phyloP scores from a whole-genome alignment of 1,140 invertebrate species.

The Aphidius ervi region DNA sequence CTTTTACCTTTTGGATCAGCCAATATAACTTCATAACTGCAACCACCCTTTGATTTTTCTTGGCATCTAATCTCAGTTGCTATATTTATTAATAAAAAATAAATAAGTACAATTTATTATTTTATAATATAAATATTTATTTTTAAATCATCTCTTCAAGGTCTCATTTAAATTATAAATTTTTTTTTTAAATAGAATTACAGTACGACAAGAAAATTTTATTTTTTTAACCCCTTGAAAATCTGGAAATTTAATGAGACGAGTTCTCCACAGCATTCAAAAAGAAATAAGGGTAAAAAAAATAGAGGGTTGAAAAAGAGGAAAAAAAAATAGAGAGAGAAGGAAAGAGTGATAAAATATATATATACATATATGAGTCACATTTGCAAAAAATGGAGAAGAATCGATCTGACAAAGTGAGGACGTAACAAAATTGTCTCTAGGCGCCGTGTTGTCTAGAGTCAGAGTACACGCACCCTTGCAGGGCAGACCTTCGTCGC shows the following conservation, averaged over 20 bases:
- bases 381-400: constrained; percentile 32
- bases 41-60: constrained; percentile 82
- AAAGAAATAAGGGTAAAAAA: too few species aligned
- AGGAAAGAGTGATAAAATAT: constrained; percentile 35
- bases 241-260: constrained; percentile 15
- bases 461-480: constrained; percentile 38
- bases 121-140: too few species aligned
- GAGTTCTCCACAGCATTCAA: neutral
- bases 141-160: neutral
- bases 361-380: constrained; percentile 43
- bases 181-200: too few species aligned
- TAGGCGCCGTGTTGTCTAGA: constrained; percentile 51
- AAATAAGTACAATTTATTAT: too few species aligned
- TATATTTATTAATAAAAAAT: constrained; percentile 38
- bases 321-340: constrained; percentile 28
- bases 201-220: too few species aligned
- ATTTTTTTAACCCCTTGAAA: too few species aligned
- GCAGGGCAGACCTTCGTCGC: constrained; percentile 22
- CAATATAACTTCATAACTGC: constrained; percentile 90
- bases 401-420: constrained; percentile 46
- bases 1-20: constrained; percentile 74
- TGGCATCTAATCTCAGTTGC: constrained; percentile 85
- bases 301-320: neutral
- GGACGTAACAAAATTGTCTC: constrained; percentile 36
- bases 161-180: too few species aligned